Conservation (phyloP, 1,140 invertebrate genomes). For the Acyrthosiphon pisum region DNA sequence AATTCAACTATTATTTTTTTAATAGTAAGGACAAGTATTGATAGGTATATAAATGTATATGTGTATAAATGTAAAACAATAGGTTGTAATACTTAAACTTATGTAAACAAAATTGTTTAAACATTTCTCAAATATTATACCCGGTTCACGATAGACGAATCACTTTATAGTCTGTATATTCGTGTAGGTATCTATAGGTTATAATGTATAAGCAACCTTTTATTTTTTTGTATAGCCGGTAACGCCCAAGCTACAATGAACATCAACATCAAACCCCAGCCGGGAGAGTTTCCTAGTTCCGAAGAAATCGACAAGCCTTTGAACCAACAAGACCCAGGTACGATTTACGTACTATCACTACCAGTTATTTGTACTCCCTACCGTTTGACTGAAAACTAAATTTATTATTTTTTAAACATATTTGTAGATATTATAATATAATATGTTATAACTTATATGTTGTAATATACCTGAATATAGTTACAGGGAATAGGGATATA, state of each 20-base stretch:
- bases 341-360: not conserved
- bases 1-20: not conserved
- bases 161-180: not conserved
- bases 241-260: constrained; percentile 75
- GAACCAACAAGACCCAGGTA: constrained; percentile 63
- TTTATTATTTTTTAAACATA: not conserved
- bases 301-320: constrained; percentile 72
- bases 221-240: constrained; percentile 63
- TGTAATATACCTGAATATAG: not conserved
- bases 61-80: no score
- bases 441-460: no score
- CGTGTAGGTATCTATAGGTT: not conserved
- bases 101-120: not conserved
- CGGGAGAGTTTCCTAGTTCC: constrained; percentile 78
- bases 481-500: not conserved
- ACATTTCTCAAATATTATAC: not conserved
- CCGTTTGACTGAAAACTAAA: not conserved
- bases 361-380: not conserved
- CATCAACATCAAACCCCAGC: constrained; percentile 75
- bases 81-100: not conserved
- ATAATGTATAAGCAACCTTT: not conserved
- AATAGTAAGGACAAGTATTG: not conserved
- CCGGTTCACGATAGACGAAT: not conserved
- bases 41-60: not conserved
- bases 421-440: not conserved